Evolutionary conservation across 23 tunicate species (phyloP), one percentile per base, ranked within the genome.

Genomic region (Halocynthia aurantium): DNA sequence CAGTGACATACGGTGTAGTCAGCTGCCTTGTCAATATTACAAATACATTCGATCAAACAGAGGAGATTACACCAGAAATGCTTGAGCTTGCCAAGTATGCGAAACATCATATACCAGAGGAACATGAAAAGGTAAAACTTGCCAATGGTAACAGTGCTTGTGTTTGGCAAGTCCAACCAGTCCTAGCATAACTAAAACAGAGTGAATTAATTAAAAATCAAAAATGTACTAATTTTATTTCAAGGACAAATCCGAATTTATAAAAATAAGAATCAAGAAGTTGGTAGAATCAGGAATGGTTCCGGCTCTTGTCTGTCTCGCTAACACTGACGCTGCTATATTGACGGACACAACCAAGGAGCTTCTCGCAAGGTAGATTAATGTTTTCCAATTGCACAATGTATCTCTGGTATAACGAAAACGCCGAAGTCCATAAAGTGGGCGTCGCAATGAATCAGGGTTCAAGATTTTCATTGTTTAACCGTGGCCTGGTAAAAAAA

Each of bases 101-200:
- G 13, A 94, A 94, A 66, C 99, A 94, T 53, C 99, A 94, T 62
- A 88, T 94, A 15, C 99, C 99, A 20, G 99, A 94, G 75, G 86
- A 94, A 62, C 96, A 88, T 53, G 90, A 84, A 60, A 94, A 92
- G 71, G 97, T 91, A 53, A 77, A 19, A n/a, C 17, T 10, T 15
- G 44, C 1, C 44, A 31, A 31, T 31, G 44, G 44, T 31, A 31
- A 31, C 44, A 31, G 44, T 31, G 44, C 44, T 31, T 31, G 4
- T 31, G 44, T 4, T 31, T 31, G 44, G 44, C 44, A 31, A 31
- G 44, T 31, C 44, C 44, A 31, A 31, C 44, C 44, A 31, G 1
- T 4, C 44, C 2, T 31, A 31, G 4, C 4, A 31, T 31, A 31
- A 31, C 44, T 31, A 31, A 31, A n/a, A n/a, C n/a, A n/a, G n/a